These are phyloP conservation scores for Coluber constrictor DNA, from an alignment of 2,797 vertebrate species.

Conservation along the genomic window DNA sequence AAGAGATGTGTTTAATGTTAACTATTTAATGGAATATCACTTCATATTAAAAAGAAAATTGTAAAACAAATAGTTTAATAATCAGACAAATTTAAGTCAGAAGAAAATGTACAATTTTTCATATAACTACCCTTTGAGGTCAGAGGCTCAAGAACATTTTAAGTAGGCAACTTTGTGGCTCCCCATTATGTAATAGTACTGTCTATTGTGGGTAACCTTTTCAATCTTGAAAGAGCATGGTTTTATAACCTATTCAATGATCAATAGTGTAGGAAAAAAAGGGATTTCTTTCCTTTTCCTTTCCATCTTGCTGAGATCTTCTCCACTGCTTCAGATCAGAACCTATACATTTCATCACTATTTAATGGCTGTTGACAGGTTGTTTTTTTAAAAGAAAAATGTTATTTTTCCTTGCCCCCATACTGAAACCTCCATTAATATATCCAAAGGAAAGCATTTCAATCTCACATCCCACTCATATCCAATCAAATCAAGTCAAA, in stretches of 20 bases:
- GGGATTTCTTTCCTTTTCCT: neutral
- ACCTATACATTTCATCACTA: neutral
- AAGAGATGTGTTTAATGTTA: slow-evolving; percentile 40
- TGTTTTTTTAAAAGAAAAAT: neutral
- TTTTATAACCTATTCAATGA: neutral
- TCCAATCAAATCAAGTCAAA: neutral
- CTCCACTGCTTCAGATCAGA: neutral
- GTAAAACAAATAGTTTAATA: slow-evolving; percentile 9
- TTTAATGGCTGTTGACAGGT: neutral
- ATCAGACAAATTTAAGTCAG: slow-evolving; percentile 12
- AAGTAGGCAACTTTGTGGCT: neutral
- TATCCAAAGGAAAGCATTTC: neutral
- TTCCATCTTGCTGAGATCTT: neutral
- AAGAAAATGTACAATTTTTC: neutral
- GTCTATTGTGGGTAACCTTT: neutral
- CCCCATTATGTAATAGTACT: neutral
- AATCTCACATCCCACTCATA: neutral
- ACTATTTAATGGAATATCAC: slow-evolving; percentile 40
- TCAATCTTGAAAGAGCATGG: neutral
- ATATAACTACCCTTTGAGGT: neutral
- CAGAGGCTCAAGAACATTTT: neutral
- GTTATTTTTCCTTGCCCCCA: neutral
- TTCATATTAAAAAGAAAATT: slow-evolving; percentile 32
- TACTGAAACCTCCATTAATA: neutral
- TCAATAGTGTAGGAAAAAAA: neutral